Evolutionary conservation across 2,888 invertebrate genomes (phyloP).

Genomic region (Drosophila fungiperda): DNA sequence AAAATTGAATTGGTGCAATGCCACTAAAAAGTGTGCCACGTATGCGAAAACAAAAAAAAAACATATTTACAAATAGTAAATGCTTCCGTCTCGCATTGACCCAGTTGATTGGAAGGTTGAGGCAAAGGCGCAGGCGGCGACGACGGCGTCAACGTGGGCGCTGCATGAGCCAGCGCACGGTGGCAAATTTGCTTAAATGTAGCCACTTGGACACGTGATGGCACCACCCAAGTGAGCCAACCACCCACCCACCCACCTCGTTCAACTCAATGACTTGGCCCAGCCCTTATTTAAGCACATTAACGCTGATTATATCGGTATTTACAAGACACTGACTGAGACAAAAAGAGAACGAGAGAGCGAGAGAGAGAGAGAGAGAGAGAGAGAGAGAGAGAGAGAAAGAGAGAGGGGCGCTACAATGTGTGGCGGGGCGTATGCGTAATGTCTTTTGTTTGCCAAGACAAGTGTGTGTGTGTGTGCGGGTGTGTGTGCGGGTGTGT

Average conservation of each 20-base stretch:
- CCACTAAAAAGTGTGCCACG: slow-evolving; percentile 18
- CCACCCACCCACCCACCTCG: slow-evolving; percentile 2
- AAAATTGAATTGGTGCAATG: slow-evolving; percentile 16
- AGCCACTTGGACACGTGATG: slow-evolving; percentile 62
- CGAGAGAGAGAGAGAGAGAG: not conserved
- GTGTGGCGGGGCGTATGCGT: slow-evolving; percentile 64
- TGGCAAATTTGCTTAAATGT: slow-evolving; percentile 48
- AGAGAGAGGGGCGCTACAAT: slow-evolving; percentile 2
- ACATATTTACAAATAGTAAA: slow-evolving; percentile 39
- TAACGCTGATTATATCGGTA: slow-evolving; percentile 75
- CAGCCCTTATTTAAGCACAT: slow-evolving; percentile 69
- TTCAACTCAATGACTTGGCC: slow-evolving; percentile 8
- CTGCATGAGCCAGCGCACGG: not conserved
- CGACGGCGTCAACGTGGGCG: not conserved
- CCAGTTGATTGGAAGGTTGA: slow-evolving; percentile 48
- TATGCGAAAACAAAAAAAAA: slow-evolving; percentile 43
- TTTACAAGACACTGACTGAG: slow-evolving; percentile 59
- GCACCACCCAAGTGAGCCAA: slow-evolving; percentile 12
- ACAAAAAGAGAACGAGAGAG: not conserved
- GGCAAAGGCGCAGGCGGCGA: not conserved
- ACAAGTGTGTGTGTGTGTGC: not conserved
- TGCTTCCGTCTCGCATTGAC: slow-evolving; percentile 72
- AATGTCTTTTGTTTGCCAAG: slow-evolving; percentile 32
- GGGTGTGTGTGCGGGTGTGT: not conserved
- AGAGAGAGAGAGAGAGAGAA: not conserved